These are phyloP conservation scores for Heliconius hewitsoni DNA, from an alignment of 1,140 invertebrate species.

Conservation along the genomic window DNA sequence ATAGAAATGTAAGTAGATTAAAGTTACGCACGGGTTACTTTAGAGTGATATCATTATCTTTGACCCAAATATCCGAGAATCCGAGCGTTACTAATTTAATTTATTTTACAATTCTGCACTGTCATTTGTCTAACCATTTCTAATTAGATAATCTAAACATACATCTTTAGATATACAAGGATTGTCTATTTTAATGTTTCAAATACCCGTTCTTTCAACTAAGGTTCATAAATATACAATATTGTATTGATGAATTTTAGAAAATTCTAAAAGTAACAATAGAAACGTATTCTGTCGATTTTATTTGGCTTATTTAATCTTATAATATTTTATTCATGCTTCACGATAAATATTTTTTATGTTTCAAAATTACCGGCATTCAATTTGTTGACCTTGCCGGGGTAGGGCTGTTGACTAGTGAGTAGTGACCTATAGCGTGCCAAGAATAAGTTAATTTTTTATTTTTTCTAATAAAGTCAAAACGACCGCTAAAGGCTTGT, in stretches of 20 bases:
- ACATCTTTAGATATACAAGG: too few relatives aligned
- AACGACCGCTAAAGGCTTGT: conserved; percentile 12
- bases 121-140: background rate
- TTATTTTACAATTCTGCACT: background rate
- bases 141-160: background rate
- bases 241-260: too few relatives aligned
- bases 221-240: too few relatives aligned
- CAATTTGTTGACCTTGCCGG: conserved; percentile 4
- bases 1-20: background rate
- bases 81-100: conserved; percentile 12
- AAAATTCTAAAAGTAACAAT: background rate
- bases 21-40: conserved; percentile 11
- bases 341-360: background rate
- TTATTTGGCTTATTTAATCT: background rate
- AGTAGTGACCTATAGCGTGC: conserved; percentile 32
- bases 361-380: background rate
- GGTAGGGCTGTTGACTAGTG: conserved; percentile 7
- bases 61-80: conserved; percentile 16
- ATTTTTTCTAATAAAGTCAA: conserved; percentile 28
- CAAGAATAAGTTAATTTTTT: conserved; percentile 9
- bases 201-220: too few relatives aligned
- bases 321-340: background rate
- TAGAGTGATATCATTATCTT: conserved; percentile 4
- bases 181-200: too few relatives aligned
- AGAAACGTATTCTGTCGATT: background rate